phyloP scores from a whole-genome alignment of 2,113 vertebrate genomes.

The Setophaga kirtlandii region DNA sequence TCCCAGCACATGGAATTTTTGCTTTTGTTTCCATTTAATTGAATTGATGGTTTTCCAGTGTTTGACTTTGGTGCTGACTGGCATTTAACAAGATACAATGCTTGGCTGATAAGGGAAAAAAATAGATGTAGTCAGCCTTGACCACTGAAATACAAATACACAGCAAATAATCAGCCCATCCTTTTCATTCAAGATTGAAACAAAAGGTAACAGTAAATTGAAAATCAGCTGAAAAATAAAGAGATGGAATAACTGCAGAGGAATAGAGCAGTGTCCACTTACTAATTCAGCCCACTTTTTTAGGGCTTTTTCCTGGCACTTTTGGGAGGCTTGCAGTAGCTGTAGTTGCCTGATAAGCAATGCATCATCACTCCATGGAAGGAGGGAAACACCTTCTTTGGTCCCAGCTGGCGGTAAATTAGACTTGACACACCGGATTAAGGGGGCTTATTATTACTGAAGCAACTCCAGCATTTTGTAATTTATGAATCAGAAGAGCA shows the following conservation, averaged over 20 bases:
- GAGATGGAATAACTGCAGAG: background rate
- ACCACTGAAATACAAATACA: background rate
- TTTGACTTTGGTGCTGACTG: background rate
- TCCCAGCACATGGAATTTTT: background rate
- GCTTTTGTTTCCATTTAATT: background rate
- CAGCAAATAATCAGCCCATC: background rate
- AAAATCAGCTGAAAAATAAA: background rate
- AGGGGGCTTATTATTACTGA: conserved; percentile 2
- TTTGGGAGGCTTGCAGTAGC: background rate
- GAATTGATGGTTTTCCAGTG: background rate
- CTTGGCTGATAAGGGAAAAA: background rate
- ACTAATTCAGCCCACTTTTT: background rate
- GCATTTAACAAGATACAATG: background rate
- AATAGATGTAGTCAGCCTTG: background rate
- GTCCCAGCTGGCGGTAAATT: conserved; percentile 42
- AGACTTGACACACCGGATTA: background rate
- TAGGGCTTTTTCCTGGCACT: background rate
- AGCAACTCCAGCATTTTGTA: conserved; percentile 24
- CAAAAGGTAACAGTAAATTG: background rate
- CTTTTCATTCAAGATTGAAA: background rate
- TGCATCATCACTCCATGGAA: background rate
- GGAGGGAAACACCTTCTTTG: conserved; percentile 6
- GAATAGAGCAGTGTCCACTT: background rate
- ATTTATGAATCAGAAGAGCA: conserved; percentile 22
- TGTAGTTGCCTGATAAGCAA: background rate